phyloP scores from a whole-genome alignment of 2,888 invertebrate genomes.

The Myopa tessellatipennis region DNA sequence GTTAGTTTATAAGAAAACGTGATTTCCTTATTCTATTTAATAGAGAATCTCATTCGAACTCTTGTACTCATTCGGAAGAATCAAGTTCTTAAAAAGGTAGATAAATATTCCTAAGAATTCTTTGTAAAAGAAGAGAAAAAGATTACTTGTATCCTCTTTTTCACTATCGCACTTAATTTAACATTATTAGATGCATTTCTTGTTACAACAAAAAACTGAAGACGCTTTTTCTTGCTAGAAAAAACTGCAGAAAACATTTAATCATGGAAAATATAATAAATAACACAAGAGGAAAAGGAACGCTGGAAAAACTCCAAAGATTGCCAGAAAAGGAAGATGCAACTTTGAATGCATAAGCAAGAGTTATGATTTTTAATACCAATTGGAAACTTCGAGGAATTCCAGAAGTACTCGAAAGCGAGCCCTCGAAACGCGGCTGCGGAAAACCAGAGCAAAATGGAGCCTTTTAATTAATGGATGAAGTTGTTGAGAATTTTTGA shows the following conservation, averaged over 20 bases:
- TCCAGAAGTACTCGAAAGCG: slow-evolving; percentile 1
- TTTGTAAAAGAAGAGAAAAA: neutral
- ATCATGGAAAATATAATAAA: slow-evolving; percentile 18
- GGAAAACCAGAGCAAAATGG: slow-evolving; percentile 48
- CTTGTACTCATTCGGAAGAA: too few relatives aligned
- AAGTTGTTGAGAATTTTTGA: slow-evolving; percentile 59
- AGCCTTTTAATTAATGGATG: slow-evolving; percentile 67
- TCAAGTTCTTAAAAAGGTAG: too few relatives aligned
- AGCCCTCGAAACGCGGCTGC: neutral
- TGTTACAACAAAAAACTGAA: neutral
- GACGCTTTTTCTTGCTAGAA: neutral
- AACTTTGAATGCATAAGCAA: slow-evolving; percentile 26
- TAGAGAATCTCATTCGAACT: too few relatives aligned
- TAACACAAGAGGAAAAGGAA: slow-evolving; percentile 21
- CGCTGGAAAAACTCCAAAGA: slow-evolving; percentile 24
- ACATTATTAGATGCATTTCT: neutral
- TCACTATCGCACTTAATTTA: slow-evolving; percentile 10
- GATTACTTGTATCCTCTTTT: neutral
- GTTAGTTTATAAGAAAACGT: too few relatives aligned
- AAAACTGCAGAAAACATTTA: slow-evolving; percentile 16
- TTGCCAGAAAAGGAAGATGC: neutral
- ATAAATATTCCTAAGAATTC: too few relatives aligned
- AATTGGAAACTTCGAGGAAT: slow-evolving; percentile 26
- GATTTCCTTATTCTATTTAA: too few relatives aligned
- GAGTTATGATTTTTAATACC: slow-evolving; percentile 32